phyloP scores from a whole-genome alignment of 2,113 vertebrate species.

The Macquaria ambigua region DNA sequence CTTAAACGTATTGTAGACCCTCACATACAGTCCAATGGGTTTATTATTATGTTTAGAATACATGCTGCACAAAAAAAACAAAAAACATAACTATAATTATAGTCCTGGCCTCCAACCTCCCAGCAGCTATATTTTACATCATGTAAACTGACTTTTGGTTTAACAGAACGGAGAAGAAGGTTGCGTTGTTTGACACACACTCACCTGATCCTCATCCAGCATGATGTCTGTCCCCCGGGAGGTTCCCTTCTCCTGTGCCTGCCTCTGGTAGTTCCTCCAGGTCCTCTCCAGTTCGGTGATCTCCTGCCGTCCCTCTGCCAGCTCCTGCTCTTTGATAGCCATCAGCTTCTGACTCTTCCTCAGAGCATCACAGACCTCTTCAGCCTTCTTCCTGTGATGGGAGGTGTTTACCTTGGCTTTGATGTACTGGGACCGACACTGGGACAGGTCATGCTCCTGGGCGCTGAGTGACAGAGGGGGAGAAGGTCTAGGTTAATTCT shows the following conservation, averaged over 20 bases:
- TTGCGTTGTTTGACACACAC: neutral
- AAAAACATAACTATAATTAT: neutral
- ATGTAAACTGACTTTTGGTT: neutral
- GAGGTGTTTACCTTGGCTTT: constrained; percentile 93
- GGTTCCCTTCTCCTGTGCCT: constrained; percentile 79
- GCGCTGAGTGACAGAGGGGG: constrained; percentile 77
- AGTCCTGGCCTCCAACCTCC: neutral
- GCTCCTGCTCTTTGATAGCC: constrained; percentile 84
- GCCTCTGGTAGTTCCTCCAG: constrained; percentile 86
- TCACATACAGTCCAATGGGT: neutral
- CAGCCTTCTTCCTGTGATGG: constrained; percentile 89
- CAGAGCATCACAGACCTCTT: constrained; percentile 77
- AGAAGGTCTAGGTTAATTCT: neutral
- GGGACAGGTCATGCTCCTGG: constrained; percentile 87
- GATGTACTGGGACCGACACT: constrained; percentile 88
- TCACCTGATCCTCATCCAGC: constrained; percentile 90
- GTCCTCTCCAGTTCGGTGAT: constrained; percentile 84
- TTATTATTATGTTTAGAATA: neutral
- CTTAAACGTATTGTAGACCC: neutral
- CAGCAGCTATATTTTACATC: neutral
- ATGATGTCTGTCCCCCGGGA: constrained; percentile 79
- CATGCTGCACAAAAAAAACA: neutral
- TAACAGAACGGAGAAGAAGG: neutral
- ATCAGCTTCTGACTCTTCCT: constrained; percentile 82
- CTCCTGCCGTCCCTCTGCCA: constrained; percentile 84